A percentile compares a stretch with the other conserved stretches of the same genome.
Evolutionary conservation across 2,113 vertebrate genomes (phyloP).

Genomic region (Pteronura brasiliensis): DNA sequence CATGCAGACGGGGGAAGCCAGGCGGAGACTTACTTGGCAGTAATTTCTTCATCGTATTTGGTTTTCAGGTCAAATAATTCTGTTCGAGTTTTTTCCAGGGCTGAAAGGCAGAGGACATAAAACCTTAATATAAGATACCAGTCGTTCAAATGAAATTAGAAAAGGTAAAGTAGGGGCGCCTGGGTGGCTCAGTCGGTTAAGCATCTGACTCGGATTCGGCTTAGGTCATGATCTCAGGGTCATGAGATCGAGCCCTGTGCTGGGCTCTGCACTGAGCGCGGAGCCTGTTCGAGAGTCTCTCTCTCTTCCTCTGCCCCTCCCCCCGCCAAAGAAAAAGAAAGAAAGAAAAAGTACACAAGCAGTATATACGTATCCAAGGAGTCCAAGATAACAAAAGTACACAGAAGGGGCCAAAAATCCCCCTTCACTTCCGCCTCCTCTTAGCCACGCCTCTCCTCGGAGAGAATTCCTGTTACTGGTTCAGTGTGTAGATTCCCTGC

Average conservation of each 20-base stretch:
- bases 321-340: neutral
- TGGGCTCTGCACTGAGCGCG: neutral
- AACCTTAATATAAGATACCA: conserved; percentile 44
- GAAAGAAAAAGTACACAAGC: neutral
- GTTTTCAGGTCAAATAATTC: conserved; percentile 99
- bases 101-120: conserved; percentile 84
- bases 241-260: neutral
- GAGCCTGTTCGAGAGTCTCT: neutral
- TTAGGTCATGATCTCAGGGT: neutral
- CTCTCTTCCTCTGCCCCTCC: neutral
- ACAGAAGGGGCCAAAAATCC: neutral
- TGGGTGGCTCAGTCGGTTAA: neutral
- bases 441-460: neutral
- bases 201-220: neutral
- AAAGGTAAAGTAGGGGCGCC: neutral
- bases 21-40: conserved; percentile 93
- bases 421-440: neutral
- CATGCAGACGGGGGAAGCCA: conserved; percentile 33
- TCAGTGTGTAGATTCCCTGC: neutral
- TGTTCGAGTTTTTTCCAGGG: conserved; percentile 97
- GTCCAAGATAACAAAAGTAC: neutral
- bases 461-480: neutral
- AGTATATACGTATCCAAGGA: neutral
- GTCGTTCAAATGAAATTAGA: neutral
- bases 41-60: conserved; percentile 98